Evolutionary conservation across 1,140 invertebrate species (phyloP), one percentile per base, ranked within the genome.

Genomic region (Drosophila saltans): DNA sequence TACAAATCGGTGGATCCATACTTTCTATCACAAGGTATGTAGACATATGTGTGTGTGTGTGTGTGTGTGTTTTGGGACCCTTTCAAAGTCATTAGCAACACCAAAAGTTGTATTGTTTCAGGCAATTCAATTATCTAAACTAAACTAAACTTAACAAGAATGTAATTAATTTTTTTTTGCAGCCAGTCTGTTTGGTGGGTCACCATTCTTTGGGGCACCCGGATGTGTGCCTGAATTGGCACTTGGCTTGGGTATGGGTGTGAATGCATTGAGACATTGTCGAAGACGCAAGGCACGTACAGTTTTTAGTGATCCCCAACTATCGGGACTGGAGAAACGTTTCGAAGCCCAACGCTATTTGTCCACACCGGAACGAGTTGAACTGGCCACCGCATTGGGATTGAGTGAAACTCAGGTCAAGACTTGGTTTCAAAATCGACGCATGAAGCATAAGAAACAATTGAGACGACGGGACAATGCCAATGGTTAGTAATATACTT

Each of bases 371-470:
- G 99, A 99, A 91, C 93, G 99, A 57, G 97, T 99, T 6, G 98
- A 99, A 90, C 93, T 99, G 52, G 98, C 99, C 0, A 96, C 96
- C 2, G 96, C 96, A 0, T 93, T 99, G 10, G 97, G 97, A 81
- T 94, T 99, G 2, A 98, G 97, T 1, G 98, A 99, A 93, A 98
- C 98, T 0, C 99, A 99, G 93, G 98, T 99, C 55, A 99, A 99
- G 94, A 99, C 98, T 39, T 99, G 98, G 98, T 99, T 99, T 93
- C 98, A 99, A 93, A 99, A 99, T 93, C 93, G 98, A 11, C 93
- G 98, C 75, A 99, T 99, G 98, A 99, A 99, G 90, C 98, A 99
- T 92, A 99, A 99, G 94, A 99, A 99, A 91, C 96, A 98, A 90
- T 94, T 98, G 85, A 93, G 97, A 58, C 73, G 92, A 59, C 78